These are phyloP conservation scores for Drosophila pallidifrons DNA, from an alignment of 1,140 invertebrate genomes.

Conservation along the genomic window DNA sequence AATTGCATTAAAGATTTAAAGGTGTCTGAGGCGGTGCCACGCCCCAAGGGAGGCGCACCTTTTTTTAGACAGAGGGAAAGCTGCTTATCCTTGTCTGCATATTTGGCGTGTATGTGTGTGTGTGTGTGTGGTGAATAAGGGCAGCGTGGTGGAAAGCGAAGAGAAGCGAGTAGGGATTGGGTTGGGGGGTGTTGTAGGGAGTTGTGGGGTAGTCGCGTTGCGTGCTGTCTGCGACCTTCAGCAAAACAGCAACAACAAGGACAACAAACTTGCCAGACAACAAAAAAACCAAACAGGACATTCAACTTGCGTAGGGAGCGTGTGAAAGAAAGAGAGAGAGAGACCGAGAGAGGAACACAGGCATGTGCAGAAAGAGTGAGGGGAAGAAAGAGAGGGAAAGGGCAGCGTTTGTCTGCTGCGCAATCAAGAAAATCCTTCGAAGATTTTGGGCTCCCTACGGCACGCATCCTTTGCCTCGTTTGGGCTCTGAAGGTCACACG, in stretches of 20 bases:
- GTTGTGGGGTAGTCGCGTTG: background rate
- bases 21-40: conserved; percentile 15
- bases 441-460: conserved; percentile 28
- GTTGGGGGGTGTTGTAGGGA: background rate
- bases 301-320: conserved; percentile 50
- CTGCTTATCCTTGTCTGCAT: conserved; percentile 27
- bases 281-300: conserved; percentile 53
- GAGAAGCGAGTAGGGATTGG: too few species aligned
- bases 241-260: conserved; percentile 36
- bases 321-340: background rate
- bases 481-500: conserved; percentile 40
- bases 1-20: conserved; percentile 48
- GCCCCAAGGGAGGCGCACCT: background rate
- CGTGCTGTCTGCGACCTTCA: conserved; percentile 72
- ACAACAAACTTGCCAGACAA: conserved; percentile 70
- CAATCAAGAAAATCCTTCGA: conserved; percentile 58
- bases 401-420: conserved; percentile 19
- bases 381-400: background rate
- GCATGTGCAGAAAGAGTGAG: too few species aligned
- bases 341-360: too few species aligned
- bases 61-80: background rate
- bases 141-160: too few species aligned
- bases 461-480: conserved; percentile 11
- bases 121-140: background rate
- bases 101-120: conserved; percentile 11